These are phyloP conservation scores for Chelon labrosus DNA, from an alignment of 2,797 vertebrate species.

Conservation along the genomic window DNA sequence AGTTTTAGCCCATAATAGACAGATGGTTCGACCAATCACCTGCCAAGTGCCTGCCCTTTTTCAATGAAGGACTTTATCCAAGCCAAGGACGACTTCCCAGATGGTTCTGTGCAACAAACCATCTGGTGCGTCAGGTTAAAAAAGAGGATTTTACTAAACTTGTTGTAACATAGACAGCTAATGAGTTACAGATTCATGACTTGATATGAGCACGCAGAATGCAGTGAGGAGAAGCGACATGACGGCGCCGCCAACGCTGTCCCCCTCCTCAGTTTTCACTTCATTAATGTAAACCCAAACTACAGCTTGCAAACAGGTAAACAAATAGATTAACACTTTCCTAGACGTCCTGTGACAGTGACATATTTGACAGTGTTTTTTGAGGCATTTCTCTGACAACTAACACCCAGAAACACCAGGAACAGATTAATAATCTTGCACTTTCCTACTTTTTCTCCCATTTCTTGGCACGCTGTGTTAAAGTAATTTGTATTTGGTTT, in stretches of 20 bases:
- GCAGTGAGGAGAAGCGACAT: background rate
- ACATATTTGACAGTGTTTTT: background rate
- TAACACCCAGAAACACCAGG: background rate
- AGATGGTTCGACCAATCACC: too few relatives aligned
- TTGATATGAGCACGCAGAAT: too few relatives aligned
- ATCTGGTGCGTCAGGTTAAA: too few relatives aligned
- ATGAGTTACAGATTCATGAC: too few relatives aligned
- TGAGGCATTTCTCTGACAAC: background rate
- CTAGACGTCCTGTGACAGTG: background rate
- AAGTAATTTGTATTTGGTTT: constrained; percentile 46
- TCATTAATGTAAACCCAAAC: background rate
- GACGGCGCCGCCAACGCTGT: too few relatives aligned
- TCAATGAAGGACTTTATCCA: too few relatives aligned
- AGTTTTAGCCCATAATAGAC: too few relatives aligned
- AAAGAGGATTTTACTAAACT: too few relatives aligned
- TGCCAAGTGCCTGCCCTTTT: too few relatives aligned
- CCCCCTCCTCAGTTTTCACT: background rate
- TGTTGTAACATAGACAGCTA: too few relatives aligned
- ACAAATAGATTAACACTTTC: background rate
- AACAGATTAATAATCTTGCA: constrained; percentile 24
- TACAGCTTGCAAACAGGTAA: background rate
- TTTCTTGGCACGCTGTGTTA: constrained; percentile 37
- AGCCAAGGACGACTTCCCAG: too few relatives aligned
- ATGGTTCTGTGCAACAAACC: too few relatives aligned
- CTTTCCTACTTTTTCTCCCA: constrained; percentile 15